A percentile compares a stretch with the other conserved stretches of the same genome.
Evolutionary conservation across 2,888 invertebrate species (phyloP).

Genomic region (Halictus ligatus): DNA sequence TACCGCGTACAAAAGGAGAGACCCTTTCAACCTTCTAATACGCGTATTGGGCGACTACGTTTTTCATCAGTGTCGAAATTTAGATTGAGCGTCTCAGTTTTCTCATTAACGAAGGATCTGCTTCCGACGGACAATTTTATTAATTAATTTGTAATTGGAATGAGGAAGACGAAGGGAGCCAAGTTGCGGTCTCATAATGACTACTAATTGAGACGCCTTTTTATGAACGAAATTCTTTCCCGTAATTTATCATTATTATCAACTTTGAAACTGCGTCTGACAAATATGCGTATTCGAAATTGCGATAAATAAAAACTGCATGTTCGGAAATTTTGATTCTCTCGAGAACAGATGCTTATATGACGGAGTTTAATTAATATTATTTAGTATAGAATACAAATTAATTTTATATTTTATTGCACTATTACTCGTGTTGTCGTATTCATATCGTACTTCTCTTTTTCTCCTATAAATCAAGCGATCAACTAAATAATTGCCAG

Average conservation of each 20-base stretch:
- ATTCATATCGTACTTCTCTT: not conserved
- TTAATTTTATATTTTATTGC: not conserved
- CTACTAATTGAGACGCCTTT: slow-evolving; percentile 74
- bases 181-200: slow-evolving; percentile 69
- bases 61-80: slow-evolving; percentile 56
- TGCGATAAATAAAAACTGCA: not conserved
- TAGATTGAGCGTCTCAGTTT: slow-evolving; percentile 53
- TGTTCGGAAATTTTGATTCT: not conserved
- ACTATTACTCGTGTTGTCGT: not conserved
- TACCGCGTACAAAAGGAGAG: slow-evolving; percentile 19
- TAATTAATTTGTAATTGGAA: slow-evolving; percentile 52
- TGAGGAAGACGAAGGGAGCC: slow-evolving; percentile 29
- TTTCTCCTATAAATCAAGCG: not conserved
- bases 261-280: not conserved
- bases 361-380: not conserved
- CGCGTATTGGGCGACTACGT: slow-evolving; percentile 42
- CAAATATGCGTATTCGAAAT: not conserved
- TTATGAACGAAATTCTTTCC: slow-evolving; percentile 68
- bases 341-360: not conserved
- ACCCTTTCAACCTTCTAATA: slow-evolving; percentile 24
- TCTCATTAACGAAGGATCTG: slow-evolving; percentile 65
- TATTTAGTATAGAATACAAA: not conserved
- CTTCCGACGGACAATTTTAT: slow-evolving; percentile 54
- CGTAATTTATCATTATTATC: not conserved
- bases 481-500: not conserved